These are phyloP conservation scores for Homarus americanus DNA, from an alignment of 1,140 invertebrate genomes.

Conservation along the genomic window DNA sequence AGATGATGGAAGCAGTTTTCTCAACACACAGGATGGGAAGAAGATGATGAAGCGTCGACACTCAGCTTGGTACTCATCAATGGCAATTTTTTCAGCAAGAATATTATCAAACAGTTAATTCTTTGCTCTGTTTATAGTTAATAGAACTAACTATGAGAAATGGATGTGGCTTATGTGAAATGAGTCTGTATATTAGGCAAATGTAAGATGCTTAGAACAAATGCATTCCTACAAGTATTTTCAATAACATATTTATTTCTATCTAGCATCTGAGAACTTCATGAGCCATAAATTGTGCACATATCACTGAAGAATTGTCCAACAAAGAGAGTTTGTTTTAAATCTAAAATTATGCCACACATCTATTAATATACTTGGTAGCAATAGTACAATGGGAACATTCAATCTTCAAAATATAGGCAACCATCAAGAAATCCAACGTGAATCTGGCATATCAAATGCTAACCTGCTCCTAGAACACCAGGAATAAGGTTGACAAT, in stretches of 20 bases:
- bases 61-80: conserved; percentile 19
- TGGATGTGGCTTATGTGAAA: conserved; percentile 58
- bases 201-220: conserved; percentile 71
- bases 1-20: conserved; percentile 41
- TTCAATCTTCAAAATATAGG: conserved; percentile 72
- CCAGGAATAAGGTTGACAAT: conserved; percentile 57
- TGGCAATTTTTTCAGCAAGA: conserved; percentile 24
- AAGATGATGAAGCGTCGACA: conserved; percentile 38
- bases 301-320: conserved; percentile 72
- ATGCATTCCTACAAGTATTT: conserved; percentile 65
- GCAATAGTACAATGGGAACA: conserved; percentile 71
- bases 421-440: conserved; percentile 67
- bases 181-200: conserved; percentile 65
- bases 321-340: conserved; percentile 69
- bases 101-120: conserved; percentile 41
- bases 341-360: conserved; percentile 74
- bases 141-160: conserved; percentile 58
- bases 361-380: conserved; percentile 70
- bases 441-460: conserved; percentile 65
- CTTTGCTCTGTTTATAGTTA: conserved; percentile 20
- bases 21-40: conserved; percentile 47
- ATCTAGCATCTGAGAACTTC: conserved; percentile 70
- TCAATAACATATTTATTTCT: conserved; percentile 67
- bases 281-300: conserved; percentile 70
- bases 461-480: conserved; percentile 48